These are phyloP conservation scores for Nemurella pictetii DNA, from an alignment of 2,888 invertebrate genomes.

Conservation along the genomic window DNA sequence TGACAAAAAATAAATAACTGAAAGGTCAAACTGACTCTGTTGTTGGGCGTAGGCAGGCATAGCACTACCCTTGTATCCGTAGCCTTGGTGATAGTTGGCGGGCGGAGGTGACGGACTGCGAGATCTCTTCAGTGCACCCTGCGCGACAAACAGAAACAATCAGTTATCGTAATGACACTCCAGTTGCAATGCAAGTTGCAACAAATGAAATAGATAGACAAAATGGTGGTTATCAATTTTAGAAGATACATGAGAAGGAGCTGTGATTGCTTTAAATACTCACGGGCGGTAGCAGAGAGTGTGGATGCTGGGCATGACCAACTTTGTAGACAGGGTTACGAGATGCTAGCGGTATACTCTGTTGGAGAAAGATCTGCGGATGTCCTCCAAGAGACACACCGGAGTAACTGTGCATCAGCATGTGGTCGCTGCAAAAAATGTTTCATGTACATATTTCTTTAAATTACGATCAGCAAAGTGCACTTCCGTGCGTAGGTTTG, in stretches of 20 bases:
- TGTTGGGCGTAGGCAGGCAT: slow-evolving; percentile 63
- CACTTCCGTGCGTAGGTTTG: no score
- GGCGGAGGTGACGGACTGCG: slow-evolving; percentile 63
- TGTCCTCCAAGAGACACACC: slow-evolving; percentile 57
- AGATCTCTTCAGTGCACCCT: slow-evolving; percentile 64
- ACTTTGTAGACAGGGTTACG: slow-evolving; percentile 54
- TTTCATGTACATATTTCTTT: no score
- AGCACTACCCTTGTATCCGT: slow-evolving; percentile 59
- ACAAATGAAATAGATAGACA: no score
- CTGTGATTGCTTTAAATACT: no score
- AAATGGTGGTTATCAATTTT: no score
- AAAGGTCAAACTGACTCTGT: slow-evolving; percentile 57
- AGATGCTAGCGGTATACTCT: slow-evolving; percentile 44
- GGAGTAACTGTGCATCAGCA: slow-evolving; percentile 44
- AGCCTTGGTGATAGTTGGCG: slow-evolving; percentile 59
- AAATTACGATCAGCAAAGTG: neutral
- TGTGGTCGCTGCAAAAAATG: slow-evolving; percentile 43
- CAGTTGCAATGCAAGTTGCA: no score
- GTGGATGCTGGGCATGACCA: slow-evolving; percentile 51
- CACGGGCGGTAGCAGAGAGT: slow-evolving; percentile 51
- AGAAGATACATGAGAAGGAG: no score
- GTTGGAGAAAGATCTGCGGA: slow-evolving; percentile 68
- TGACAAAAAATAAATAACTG: neutral
- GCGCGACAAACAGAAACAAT: slow-evolving; percentile 51
- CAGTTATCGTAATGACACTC: no score